phyloP scores from a whole-genome alignment of 1,140 invertebrate genomes.

The Portunus trituberculatus region DNA sequence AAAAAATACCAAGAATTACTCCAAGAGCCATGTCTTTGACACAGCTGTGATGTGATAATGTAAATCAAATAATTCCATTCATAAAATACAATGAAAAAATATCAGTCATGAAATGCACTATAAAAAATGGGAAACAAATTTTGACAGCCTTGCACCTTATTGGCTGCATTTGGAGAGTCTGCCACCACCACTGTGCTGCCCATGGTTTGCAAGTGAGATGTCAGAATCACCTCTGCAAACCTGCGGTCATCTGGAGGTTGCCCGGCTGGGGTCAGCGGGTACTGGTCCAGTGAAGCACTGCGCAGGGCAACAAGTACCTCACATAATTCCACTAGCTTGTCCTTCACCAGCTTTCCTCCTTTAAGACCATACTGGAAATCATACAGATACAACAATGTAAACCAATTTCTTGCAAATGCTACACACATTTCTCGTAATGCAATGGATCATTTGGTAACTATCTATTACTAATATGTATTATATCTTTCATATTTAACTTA shows the following conservation, averaged over 20 bases:
- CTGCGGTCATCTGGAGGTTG: constrained; percentile 71
- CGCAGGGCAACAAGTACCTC: constrained; percentile 62
- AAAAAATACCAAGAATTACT: too few species aligned
- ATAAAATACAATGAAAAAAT: background rate
- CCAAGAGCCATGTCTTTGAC: too few species aligned
- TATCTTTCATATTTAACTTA: too few species aligned
- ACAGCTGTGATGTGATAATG: too few species aligned
- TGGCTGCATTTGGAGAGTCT: constrained; percentile 73
- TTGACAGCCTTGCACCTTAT: constrained; percentile 55
- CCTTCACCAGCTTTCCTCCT: constrained; percentile 60
- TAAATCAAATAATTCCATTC: too few species aligned
- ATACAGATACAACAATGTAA: too few species aligned
- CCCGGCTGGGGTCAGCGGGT: constrained; percentile 63
- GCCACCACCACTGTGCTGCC: constrained; percentile 71
- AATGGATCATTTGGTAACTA: too few species aligned
- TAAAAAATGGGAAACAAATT: background rate
- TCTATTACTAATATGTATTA: too few species aligned
- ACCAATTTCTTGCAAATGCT: too few species aligned
- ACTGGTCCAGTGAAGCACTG: constrained; percentile 69
- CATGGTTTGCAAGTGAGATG: constrained; percentile 70
- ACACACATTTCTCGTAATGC: too few species aligned
- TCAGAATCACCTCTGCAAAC: constrained; percentile 70
- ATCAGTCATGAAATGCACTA: background rate
- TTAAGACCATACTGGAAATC: constrained; percentile 63
- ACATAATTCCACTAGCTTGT: constrained; percentile 70